Evolutionary conservation across 2,113 vertebrate genomes (phyloP).

Genomic region (Speoplatyrhinus poulsoni): DNA sequence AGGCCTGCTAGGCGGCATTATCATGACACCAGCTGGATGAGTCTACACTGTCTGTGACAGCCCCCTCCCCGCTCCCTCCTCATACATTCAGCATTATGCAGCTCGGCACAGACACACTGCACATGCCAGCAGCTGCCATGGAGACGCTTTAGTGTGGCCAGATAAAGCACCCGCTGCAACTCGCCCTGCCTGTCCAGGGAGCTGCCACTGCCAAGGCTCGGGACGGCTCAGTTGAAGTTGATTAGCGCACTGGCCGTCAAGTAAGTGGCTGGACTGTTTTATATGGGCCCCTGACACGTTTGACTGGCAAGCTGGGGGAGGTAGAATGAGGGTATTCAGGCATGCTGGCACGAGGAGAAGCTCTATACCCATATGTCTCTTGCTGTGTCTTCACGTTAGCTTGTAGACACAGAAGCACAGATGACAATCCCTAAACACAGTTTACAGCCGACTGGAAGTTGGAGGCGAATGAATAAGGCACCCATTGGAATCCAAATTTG

Average conservation of each 20-base stretch:
- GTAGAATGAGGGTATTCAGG: slow-evolving; percentile 20
- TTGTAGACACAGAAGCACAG: not conserved
- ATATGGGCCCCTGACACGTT: not conserved
- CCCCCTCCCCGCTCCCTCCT: slow-evolving; percentile 41
- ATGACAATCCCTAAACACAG: not conserved
- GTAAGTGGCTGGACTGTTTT: not conserved
- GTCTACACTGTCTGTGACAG: slow-evolving; percentile 51
- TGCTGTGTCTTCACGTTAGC: not conserved
- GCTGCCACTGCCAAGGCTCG: slow-evolving; percentile 39
- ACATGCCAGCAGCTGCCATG: slow-evolving; percentile 65
- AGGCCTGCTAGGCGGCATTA: slow-evolving; percentile 60
- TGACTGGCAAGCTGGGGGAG: slow-evolving; percentile 32
- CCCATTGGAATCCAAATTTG: too few relatives aligned
- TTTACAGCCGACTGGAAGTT: not conserved
- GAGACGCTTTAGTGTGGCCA: slow-evolving; percentile 56
- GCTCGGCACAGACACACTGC: slow-evolving; percentile 54
- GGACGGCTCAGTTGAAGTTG: slow-evolving; percentile 53
- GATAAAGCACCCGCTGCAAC: slow-evolving; percentile 59
- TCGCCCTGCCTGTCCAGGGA: slow-evolving; percentile 45
- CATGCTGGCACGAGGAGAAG: not conserved
- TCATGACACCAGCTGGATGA: slow-evolving; percentile 56
- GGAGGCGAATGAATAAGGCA: not conserved
- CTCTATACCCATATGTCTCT: not conserved
- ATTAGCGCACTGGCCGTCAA: slow-evolving; percentile 44
- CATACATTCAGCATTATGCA: slow-evolving; percentile 77